Evolutionary conservation across 2,888 invertebrate species (phyloP), one percentile per base, ranked within the genome.

Genomic region (Orchesella flavescens): DNA sequence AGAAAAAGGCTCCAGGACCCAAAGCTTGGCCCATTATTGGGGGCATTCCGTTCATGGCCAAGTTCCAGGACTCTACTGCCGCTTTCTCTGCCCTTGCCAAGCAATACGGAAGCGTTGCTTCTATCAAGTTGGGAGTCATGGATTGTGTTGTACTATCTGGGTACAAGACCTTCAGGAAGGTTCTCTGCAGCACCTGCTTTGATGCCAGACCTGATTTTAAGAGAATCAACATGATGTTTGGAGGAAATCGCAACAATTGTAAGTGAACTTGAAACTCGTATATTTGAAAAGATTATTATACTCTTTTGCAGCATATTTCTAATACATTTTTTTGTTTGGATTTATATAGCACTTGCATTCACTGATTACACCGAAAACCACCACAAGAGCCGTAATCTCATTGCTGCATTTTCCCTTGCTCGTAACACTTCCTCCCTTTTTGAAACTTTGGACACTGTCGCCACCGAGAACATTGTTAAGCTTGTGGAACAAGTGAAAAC

Each of bases 241-340:
- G 95, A 21, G 95, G 95, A 43, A 94, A 96, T 90, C 92, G 95
- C 78, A 95, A 95, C 90, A 95, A 96, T 89, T 96, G 96, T 96
- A 91, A 95, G 96, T 92, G 13, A 15, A 34, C 17, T 55, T 7
- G 59, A 55, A 15, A 17, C 4, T 76, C 43, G 43, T 59, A 44
- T 49, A 89, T 88, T 83, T 88, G 87, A 24, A 87, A 88, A 55
- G 73, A 86, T 13, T 90, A 89, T 83, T n/a, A n/a, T n/a, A n/a
- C n/a, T n/a, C n/a, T n/a, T n/a, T n/a, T n/a, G n/a, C n/a, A n/a
- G n/a, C n/a, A n/a, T n/a, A 87, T 46, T 66, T 76, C 17, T 63
- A 21, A 66, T 23, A 1, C 59, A 59, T 46, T 44, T 61, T 65
- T n/a, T n/a, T n/a, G n/a, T n/a, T n/a, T n/a, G n/a, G n/a, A n/a